Conservation (phyloP, 2,113 vertebrate genomes). For the Menidia beryllina region DNA sequence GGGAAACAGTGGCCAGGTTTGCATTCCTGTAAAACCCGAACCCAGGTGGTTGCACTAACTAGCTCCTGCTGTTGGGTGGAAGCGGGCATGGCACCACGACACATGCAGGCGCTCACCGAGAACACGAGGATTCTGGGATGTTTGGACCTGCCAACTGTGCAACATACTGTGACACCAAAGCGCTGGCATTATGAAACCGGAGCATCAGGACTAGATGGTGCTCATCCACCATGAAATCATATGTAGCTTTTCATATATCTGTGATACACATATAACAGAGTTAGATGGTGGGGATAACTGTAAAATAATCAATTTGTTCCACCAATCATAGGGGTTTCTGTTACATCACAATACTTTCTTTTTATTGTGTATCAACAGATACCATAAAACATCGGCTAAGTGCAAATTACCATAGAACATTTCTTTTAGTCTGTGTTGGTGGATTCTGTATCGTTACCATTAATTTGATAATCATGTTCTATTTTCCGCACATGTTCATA, state of each 20-base stretch:
- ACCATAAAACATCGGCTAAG: background rate
- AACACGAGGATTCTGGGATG: constrained; percentile 9
- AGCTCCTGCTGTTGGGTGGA: constrained; percentile 19
- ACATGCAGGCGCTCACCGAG: background rate
- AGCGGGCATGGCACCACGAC: background rate
- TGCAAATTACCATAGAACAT: background rate
- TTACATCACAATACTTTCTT: constrained; percentile 8
- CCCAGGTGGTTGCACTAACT: constrained; percentile 31
- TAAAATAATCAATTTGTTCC: background rate
- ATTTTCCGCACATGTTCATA: background rate
- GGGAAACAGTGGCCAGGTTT: constrained; percentile 18
- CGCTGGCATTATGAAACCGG: constrained; percentile 11
- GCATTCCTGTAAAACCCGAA: constrained; percentile 8
- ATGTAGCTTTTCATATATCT: constrained; percentile 4
- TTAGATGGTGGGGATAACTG: constrained; percentile 5
- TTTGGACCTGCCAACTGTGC: constrained; percentile 6
- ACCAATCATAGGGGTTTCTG: background rate
- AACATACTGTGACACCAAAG: background rate
- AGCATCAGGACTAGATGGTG: constrained; percentile 24
- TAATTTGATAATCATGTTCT: background rate
- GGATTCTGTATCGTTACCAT: too few relatives aligned
- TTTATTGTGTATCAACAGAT: background rate
- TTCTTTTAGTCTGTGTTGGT: too few relatives aligned
- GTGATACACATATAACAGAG: constrained; percentile 15
- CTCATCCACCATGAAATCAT: background rate